A percentile compares a stretch with the other conserved stretches of the same genome.
phyloP scores from a whole-genome alignment of 2,888 invertebrate species.

The Teleiodes luculella region DNA sequence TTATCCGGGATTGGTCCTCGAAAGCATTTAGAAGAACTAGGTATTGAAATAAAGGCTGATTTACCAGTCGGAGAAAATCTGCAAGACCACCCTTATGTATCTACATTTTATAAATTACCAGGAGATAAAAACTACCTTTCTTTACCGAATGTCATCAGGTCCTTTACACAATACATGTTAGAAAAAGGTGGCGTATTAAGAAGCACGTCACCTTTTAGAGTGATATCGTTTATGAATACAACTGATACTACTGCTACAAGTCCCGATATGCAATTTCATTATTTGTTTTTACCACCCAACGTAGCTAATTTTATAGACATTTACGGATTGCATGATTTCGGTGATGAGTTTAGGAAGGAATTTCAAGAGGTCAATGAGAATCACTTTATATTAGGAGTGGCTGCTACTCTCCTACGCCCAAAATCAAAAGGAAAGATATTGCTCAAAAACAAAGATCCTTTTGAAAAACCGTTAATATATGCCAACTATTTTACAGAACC shows the following conservation, averaged over 20 bases:
- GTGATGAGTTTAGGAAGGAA: slow-evolving; percentile 39
- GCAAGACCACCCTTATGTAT: slow-evolving; percentile 71
- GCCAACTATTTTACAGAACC: slow-evolving; percentile 81
- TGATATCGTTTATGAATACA: slow-evolving; percentile 50
- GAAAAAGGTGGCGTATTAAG: slow-evolving; percentile 68
- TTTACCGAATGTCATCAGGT: slow-evolving; percentile 39
- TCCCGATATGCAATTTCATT: slow-evolving; percentile 54
- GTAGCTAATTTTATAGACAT: slow-evolving; percentile 41
- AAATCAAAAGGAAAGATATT: slow-evolving; percentile 82
- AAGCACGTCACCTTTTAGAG: slow-evolving; percentile 54
- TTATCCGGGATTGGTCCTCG: slow-evolving; percentile 74
- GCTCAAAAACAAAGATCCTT: slow-evolving; percentile 82
- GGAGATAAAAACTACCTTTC: slow-evolving; percentile 36
- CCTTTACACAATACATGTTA: slow-evolving; percentile 63
- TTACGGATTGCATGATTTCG: slow-evolving; percentile 38
- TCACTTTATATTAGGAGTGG: slow-evolving; percentile 57
- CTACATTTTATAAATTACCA: slow-evolving; percentile 49
- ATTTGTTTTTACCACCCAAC: slow-evolving; percentile 43
- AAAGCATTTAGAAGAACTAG: slow-evolving; percentile 51
- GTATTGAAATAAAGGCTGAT: slow-evolving; percentile 59
- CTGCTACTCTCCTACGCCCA: slow-evolving; percentile 81
- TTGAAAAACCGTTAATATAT: slow-evolving; percentile 80
- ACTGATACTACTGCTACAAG: slow-evolving; percentile 40
- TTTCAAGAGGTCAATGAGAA: slow-evolving; percentile 43
- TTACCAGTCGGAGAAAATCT: slow-evolving; percentile 74